A percentile compares a stretch with the other conserved stretches of the same genome.
These are phyloP conservation scores for Glandiceps talaboti DNA, from an alignment of 53 echinoderm and acorn worm species.

Conservation along the genomic window DNA sequence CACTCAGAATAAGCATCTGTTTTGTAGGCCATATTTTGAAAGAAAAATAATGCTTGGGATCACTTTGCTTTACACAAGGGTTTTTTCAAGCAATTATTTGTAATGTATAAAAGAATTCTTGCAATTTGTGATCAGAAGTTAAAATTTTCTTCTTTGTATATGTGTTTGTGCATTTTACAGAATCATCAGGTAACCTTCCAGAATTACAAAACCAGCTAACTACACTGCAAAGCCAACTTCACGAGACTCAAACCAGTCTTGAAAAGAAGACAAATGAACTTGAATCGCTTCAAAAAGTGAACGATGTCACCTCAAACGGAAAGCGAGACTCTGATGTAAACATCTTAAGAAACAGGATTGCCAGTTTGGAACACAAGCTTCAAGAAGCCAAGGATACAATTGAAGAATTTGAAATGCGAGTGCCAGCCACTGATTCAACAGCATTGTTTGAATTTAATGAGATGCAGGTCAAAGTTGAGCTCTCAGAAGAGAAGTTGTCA, in stretches of 20 bases:
- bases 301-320: neutral
- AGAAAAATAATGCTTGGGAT: no score
- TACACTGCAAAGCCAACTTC: neutral
- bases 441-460: neutral
- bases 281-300: slow-evolving; percentile 1
- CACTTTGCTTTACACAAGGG: no score
- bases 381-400: neutral
- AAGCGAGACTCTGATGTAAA: neutral
- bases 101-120: no score
- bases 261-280: slow-evolving; percentile 9
- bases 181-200: neutral
- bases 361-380: slow-evolving; percentile 3
- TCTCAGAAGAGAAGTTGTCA: slow-evolving; percentile 2
- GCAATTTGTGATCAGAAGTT: no score
- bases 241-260: neutral
- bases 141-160: no score
- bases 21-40: no score
- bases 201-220: neutral
- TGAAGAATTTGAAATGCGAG: slow-evolving; percentile 8
- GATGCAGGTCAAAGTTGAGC: slow-evolving; percentile 1
- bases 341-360: slow-evolving; percentile 5
- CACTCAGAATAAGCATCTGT: no score
- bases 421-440: neutral
- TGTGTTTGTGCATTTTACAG: neutral
- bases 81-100: no score